Conservation (phyloP, 2,797 vertebrate genomes). For the Thamnophis elegans region DNA sequence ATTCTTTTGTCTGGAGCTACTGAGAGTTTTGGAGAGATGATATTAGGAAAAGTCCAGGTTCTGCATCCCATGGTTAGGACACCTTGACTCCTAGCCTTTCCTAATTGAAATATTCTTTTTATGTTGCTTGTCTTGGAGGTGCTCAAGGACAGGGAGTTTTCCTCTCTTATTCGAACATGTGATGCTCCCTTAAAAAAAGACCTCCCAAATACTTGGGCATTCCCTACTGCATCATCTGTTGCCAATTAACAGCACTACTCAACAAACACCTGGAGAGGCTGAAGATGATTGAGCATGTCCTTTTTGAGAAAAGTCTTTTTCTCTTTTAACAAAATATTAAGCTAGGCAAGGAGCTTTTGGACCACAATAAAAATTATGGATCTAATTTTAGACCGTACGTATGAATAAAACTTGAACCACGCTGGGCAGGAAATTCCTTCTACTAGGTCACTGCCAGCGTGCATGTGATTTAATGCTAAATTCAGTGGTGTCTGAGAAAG, state of each 20-base stretch:
- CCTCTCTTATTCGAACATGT: constrained; percentile 32
- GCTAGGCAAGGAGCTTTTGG: constrained; percentile 68
- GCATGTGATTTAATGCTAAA: constrained; percentile 74
- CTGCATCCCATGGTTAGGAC: background rate
- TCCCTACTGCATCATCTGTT: constrained; percentile 40
- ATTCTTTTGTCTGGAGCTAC: background rate
- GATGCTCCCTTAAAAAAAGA: constrained; percentile 1
- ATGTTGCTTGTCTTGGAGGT: background rate
- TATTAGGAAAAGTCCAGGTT: background rate
- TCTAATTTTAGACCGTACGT: constrained; percentile 78
- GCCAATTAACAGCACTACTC: constrained; percentile 42
- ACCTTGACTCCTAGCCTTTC: background rate
- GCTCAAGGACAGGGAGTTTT: background rate
- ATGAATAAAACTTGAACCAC: constrained; percentile 78
- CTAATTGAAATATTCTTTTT: background rate
- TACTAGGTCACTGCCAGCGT: constrained; percentile 61
- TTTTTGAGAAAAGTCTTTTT: constrained; percentile 54
- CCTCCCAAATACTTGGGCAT: constrained; percentile 59
- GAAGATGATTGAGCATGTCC: constrained; percentile 52
- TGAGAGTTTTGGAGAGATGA: background rate
- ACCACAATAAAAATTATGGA: constrained; percentile 71
- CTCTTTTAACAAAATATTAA: constrained; percentile 69
- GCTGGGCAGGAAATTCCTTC: constrained; percentile 75
- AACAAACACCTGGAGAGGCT: constrained; percentile 40
- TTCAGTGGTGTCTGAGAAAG: constrained; percentile 65